Percentiles rank a stretch among this genome's conserved stretches.
phyloP scores from a whole-genome alignment of 92 coral and sea anemone genomes.

The Parazoanthus swiftii region DNA sequence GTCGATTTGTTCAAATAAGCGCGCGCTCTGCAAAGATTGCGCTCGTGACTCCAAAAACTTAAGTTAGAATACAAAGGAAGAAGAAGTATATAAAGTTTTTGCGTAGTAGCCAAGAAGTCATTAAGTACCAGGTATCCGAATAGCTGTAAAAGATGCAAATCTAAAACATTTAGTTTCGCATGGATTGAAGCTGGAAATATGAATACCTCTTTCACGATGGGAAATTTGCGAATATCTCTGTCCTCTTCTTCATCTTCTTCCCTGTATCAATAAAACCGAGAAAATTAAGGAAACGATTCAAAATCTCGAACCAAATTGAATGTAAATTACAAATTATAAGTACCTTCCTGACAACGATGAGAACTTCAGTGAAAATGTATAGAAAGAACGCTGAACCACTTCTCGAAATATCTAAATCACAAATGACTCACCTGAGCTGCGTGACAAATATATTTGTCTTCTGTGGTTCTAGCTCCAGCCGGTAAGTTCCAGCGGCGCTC shows the following conservation, averaged over 20 bases:
- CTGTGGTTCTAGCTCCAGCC: slow-evolving; percentile 78
- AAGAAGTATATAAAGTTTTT: neutral
- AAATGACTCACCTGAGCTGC: slow-evolving; percentile 72
- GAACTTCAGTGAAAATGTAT: neutral
- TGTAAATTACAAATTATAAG: neutral
- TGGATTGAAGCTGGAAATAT: neutral
- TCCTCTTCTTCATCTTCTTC: slow-evolving; percentile 88
- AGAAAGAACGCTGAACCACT: neutral
- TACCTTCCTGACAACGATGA: neutral
- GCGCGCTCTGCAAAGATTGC: too few relatives aligned
- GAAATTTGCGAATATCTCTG: slow-evolving; percentile 70
- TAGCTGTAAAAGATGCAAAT: neutral
- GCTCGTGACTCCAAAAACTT: too few relatives aligned
- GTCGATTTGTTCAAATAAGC: too few relatives aligned
- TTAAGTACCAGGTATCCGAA: neutral
- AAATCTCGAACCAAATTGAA: neutral
- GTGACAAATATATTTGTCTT: slow-evolving; percentile 92
- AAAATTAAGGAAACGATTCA: neutral
- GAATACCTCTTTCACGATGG: slow-evolving; percentile 89
- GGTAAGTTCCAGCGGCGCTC: slow-evolving; percentile 48
- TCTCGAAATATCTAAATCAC: too few relatives aligned
- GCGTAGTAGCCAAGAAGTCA: neutral
- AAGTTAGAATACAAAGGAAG: too few relatives aligned
- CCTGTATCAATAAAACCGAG: slow-evolving; percentile 44
- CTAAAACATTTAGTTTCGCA: neutral